Conservation (phyloP, 2,113 vertebrate genomes). For the Anser cygnoides region DNA sequence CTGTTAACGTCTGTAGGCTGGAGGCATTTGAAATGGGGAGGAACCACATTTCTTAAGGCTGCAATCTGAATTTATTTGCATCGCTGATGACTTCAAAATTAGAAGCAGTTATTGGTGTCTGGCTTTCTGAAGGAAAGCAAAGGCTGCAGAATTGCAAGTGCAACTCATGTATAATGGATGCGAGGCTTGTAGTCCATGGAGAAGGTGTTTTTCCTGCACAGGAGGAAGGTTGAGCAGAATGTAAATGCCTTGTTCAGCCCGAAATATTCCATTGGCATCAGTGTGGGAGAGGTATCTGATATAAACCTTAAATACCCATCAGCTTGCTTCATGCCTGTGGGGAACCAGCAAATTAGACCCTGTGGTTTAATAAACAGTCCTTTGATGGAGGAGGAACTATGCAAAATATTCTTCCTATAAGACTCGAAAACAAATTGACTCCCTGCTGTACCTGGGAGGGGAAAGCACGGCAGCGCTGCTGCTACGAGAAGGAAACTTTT, state of each 20-base stretch:
- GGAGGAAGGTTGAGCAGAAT: neutral
- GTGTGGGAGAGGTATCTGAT: neutral
- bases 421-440: neutral
- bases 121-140: neutral
- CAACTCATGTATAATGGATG: fast-evolving
- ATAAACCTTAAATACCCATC: neutral
- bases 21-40: neutral
- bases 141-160: neutral
- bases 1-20: neutral
- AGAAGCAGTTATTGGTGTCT: neutral
- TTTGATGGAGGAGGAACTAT: neutral
- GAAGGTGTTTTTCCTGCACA: neutral
- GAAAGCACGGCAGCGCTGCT: neutral
- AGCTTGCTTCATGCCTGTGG: neutral
- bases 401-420: neutral
- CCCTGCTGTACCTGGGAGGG: neutral
- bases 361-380: neutral
- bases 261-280: neutral
- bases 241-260: neutral
- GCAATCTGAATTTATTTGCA: neutral
- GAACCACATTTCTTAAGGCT: neutral
- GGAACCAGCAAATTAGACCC: neutral
- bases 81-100: neutral
- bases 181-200: fast-evolving
- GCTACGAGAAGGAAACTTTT: neutral